A percentile compares a stretch with the other conserved stretches of the same genome.
phyloP scores from a whole-genome alignment of 1,140 invertebrate species.

The Bombus waltoni region DNA sequence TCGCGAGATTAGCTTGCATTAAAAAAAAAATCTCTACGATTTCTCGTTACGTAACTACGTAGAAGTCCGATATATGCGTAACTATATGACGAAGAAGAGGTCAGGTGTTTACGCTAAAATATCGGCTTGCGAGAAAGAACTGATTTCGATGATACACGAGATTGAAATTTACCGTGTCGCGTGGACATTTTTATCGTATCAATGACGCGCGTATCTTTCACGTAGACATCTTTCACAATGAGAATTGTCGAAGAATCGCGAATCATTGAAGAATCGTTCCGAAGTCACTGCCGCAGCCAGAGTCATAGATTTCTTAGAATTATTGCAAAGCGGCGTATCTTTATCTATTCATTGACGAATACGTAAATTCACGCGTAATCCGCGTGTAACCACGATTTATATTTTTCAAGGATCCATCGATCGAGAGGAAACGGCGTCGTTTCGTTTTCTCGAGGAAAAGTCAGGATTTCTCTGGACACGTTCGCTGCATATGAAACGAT shows the following conservation, averaged over 20 bases:
- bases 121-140: neutral
- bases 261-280: neutral
- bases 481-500: slow-evolving; percentile 10
- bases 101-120: too few relatives aligned
- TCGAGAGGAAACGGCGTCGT: neutral
- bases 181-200: neutral
- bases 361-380: neutral
- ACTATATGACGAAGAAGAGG: too few relatives aligned
- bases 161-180: neutral
- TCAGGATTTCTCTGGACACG: neutral
- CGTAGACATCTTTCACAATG: neutral
- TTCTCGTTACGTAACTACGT: accelerated
- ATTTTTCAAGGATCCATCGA: neutral
- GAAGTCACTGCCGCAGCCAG: neutral
- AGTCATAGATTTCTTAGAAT: neutral
- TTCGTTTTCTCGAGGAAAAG: neutral
- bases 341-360: neutral
- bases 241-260: neutral
- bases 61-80: too few relatives aligned
- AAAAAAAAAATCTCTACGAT: too few relatives aligned
- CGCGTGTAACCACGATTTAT: neutral
- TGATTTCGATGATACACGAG: neutral
- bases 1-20: neutral
- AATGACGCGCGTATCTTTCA: neutral
- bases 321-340: neutral